Conservation (phyloP, 2,888 invertebrate genomes). For the Netelia virgata region DNA sequence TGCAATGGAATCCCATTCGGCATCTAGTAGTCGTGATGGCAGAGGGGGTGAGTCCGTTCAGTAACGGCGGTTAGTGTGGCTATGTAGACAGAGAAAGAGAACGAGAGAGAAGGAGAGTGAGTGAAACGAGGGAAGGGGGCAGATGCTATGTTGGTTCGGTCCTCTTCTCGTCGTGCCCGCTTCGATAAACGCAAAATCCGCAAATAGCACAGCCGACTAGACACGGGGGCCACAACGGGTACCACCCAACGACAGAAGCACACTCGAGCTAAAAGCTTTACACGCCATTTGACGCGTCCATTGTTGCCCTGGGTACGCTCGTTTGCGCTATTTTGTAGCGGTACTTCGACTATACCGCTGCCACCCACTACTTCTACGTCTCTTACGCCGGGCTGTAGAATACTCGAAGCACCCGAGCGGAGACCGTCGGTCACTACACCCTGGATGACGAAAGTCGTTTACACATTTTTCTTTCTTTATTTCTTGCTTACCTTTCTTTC, state of each 20-base stretch:
- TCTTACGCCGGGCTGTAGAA: not conserved
- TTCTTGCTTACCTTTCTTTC: not conserved
- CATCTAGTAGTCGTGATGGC: constrained; percentile 5
- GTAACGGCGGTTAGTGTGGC: constrained; percentile 15
- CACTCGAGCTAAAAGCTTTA: constrained; percentile 75
- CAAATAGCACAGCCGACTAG: constrained; percentile 66
- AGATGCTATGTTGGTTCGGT: constrained; percentile 2
- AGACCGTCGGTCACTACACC: constrained; percentile 42
- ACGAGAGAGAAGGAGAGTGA: not conserved
- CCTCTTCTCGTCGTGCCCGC: constrained; percentile 31
- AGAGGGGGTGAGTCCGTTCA: not conserved
- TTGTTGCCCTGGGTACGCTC: constrained; percentile 68
- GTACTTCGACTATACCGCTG: constrained; percentile 49
- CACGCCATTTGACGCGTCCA: constrained; percentile 74
- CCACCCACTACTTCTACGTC: constrained; percentile 21
- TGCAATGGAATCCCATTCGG: constrained; percentile 22
- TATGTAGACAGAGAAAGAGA: constrained; percentile 12
- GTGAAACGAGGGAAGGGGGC: not conserved
- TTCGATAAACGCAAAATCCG: constrained; percentile 71
- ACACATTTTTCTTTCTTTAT: constrained; percentile 3
- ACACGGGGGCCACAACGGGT: constrained; percentile 57
- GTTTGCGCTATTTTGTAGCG: constrained; percentile 69
- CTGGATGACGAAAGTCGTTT: constrained; percentile 23
- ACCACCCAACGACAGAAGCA: constrained; percentile 58
- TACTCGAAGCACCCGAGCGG: not conserved